Evolutionary conservation across 2,113 vertebrate species (phyloP).

Genomic region (Ondatra zibethicus): DNA sequence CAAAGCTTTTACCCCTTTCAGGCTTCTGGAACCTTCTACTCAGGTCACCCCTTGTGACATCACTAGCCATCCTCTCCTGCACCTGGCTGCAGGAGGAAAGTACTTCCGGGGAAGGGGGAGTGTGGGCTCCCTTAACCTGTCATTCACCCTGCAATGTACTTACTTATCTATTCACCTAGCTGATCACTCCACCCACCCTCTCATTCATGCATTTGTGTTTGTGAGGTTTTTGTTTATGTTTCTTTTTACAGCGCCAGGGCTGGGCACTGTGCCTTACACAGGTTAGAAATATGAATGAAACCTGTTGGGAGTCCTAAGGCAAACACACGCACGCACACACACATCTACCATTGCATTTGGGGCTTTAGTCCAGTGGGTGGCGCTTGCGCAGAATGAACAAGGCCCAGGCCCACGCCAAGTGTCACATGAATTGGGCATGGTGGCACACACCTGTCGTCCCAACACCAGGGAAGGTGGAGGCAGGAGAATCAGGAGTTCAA

Average conservation of each 20-base stretch:
- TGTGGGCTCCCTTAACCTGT: accelerated
- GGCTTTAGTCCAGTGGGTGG: neutral
- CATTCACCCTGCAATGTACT: neutral
- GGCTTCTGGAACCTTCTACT: constrained; percentile 66
- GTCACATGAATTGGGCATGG: neutral
- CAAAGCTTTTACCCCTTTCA: neutral
- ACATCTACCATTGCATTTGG: neutral
- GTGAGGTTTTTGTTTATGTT: neutral
- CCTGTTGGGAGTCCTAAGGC: neutral
- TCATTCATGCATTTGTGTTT: neutral
- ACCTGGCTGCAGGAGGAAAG: neutral
- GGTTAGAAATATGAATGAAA: neutral
- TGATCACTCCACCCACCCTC: neutral
- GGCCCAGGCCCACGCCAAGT: neutral
- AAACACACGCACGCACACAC: neutral
- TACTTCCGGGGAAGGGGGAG: neutral
- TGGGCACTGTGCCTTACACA: neutral
- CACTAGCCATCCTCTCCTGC: neutral
- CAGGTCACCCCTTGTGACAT: constrained; percentile 71
- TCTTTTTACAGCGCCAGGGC: neutral
- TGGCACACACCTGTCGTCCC: neutral
- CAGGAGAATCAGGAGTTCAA: neutral
- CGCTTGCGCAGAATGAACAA: accelerated
- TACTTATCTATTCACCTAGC: too few species aligned
- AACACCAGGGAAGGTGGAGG: neutral